phyloP scores from a whole-genome alignment of 2,113 vertebrate genomes.

The Typhlomys cinereus region DNA sequence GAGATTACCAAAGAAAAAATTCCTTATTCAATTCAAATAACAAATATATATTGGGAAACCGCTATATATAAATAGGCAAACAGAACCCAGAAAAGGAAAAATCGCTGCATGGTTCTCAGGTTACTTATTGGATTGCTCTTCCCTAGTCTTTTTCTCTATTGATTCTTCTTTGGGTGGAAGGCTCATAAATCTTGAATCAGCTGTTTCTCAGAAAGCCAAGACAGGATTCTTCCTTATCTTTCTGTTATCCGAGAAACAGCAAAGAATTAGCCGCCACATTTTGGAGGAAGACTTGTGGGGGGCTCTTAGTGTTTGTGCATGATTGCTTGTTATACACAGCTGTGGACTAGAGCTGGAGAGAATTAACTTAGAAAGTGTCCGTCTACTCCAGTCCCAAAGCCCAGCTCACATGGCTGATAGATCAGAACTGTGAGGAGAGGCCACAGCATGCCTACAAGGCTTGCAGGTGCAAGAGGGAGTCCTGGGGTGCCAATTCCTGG shows the following conservation, averaged over 20 bases:
- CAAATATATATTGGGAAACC: not conserved
- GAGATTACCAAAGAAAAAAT: conserved; percentile 58
- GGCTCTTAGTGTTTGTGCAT: not conserved
- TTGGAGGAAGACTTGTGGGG: not conserved
- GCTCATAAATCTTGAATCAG: conserved; percentile 66
- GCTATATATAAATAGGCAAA: conserved; percentile 48
- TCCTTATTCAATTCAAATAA: conserved; percentile 41
- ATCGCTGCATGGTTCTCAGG: conserved; percentile 25
- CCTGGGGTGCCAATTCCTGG: not conserved
- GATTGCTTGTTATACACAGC: not conserved
- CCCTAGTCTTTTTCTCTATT: conserved; percentile 20
- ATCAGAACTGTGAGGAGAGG: not conserved
- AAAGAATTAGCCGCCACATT: conserved; percentile 16
- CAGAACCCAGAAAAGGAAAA: conserved; percentile 48
- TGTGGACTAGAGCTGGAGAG: not conserved
- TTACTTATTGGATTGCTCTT: conserved; percentile 75
- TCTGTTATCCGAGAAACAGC: not conserved
- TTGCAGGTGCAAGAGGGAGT: not conserved
- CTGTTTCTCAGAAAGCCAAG: conserved; percentile 42
- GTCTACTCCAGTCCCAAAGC: not conserved
- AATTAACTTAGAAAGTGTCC: not conserved
- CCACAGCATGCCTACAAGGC: not conserved
- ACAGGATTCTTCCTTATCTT: not conserved
- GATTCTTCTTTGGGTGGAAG: conserved; percentile 58
- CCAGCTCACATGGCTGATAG: not conserved